Conservation (phyloP, 2,888 invertebrate species). For the Meandrusa payeni region DNA sequence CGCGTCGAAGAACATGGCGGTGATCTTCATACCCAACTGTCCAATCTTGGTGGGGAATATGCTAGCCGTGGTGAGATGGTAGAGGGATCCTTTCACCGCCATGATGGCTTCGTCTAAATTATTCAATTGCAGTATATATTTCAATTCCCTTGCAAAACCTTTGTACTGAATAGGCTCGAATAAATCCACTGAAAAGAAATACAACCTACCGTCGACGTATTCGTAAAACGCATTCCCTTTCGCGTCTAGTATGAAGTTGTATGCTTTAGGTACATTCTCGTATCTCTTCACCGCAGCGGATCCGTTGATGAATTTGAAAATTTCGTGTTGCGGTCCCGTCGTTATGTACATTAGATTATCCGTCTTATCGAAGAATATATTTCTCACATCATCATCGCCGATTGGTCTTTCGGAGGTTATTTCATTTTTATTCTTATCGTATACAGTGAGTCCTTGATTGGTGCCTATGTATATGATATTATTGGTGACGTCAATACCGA, state of each 20-base stretch:
- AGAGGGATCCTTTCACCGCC: conserved; percentile 65
- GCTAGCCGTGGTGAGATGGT: conserved; percentile 51
- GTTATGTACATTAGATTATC: conserved; percentile 68
- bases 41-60: conserved; percentile 64
- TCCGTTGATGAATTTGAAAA: conserved; percentile 62
- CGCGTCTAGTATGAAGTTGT: conserved; percentile 59
- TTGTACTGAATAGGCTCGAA: conserved; percentile 70
- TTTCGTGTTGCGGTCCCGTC: conserved; percentile 60
- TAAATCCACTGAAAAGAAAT: conserved; percentile 59
- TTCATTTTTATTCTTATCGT: conserved; percentile 58
- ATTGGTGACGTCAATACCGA: conserved; percentile 50
- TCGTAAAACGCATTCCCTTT: conserved; percentile 68
- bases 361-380: conserved; percentile 63
- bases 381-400: conserved; percentile 68
- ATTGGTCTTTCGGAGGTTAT: conserved; percentile 65
- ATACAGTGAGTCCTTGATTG: conserved; percentile 63
- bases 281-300: conserved; percentile 65
- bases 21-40: conserved; percentile 66
- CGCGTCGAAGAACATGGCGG: conserved; percentile 60
- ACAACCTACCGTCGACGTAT: conserved; percentile 64
- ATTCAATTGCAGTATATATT: conserved; percentile 61
- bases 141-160: conserved; percentile 66
- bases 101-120: conserved; percentile 65
- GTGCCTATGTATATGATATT: conserved; percentile 66
- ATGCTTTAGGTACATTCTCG: conserved; percentile 66